Evolutionary conservation across 2,888 invertebrate species (phyloP).

Genomic region (Hydropsyche betteni): DNA sequence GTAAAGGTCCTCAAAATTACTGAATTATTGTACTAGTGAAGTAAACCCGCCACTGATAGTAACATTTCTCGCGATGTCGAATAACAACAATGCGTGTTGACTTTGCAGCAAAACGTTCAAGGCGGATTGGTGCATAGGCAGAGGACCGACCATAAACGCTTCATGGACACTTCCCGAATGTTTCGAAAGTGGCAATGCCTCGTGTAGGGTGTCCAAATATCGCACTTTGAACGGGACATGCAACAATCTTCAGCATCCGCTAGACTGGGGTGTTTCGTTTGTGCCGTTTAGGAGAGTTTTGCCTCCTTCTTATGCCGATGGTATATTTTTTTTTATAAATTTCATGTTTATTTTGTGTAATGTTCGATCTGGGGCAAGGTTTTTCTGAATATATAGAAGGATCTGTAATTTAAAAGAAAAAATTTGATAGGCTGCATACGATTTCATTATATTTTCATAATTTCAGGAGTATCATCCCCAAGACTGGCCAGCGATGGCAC

Average conservation of each 20-base stretch:
- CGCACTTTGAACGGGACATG: constrained; percentile 78
- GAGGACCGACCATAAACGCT: constrained; percentile 57
- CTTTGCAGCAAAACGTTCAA: constrained; percentile 34
- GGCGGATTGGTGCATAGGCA: constrained; percentile 57
- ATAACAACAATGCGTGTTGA: not conserved
- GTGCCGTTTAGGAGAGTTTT: constrained; percentile 79
- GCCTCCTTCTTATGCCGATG: constrained; percentile 80
- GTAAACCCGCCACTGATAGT: not conserved
- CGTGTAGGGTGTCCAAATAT: constrained; percentile 67
- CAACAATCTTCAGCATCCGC: constrained; percentile 74
- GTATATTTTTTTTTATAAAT: constrained; percentile 57
- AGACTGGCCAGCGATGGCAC: constrained; percentile 66
- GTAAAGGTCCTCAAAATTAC: no score
- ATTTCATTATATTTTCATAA: constrained; percentile 37
- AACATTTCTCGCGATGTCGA: not conserved
- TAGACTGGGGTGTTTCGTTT: constrained; percentile 76
- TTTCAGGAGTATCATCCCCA: constrained; percentile 71
- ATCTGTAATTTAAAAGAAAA: no score
- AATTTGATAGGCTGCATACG: not conserved
- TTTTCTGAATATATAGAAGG: no score
- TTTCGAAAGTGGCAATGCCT: constrained; percentile 53
- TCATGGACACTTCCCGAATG: constrained; percentile 57
- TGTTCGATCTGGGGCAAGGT: no score
- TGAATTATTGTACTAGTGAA: no score
- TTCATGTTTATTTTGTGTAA: no score